Base-by-base conservation (phyloP, 1,140 invertebrate genomes). In the Temnothorax longispinosus region DNA sequence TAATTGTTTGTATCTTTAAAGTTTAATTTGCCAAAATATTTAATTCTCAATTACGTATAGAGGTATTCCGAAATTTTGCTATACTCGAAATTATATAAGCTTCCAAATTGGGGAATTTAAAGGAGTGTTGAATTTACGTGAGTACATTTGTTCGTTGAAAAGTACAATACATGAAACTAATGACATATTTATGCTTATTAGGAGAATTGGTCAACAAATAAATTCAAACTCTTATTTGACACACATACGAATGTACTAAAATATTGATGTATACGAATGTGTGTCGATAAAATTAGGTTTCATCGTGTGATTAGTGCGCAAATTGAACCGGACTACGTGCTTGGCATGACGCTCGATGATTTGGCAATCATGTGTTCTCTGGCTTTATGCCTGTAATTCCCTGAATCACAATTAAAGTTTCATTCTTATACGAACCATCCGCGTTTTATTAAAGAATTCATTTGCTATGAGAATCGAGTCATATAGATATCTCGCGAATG, bases 341-440 rank as follows among this genome's bases (percentile, higher is more conserved):
- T 41, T 41, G 13, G 62, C 62, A 80, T 80, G n/a, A 69, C 2
- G 44, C 32, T 38, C 18, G n/a, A 69, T 54, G 64, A 50, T 32
- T 69, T 69, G 47, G 52, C 77, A 69, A 80, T 80, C 27, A 6
- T 80, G 32, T 52, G 13, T 69, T 21, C 32, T 54, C 15, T 80
- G 62, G 77, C 35, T 27, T 54, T 8, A 80, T 69, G 62, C 50
- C 77, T 10, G 15, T n/a, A 67, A 69, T 69, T 80, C 7, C 3
- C 60, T 35, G 60, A 80, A 32, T 21, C 15, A 35, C 21, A 77
- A 77, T 77, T 77, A 60, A 80, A 80, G 47, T 56, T 56, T 80
- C 7, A 47, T 80, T 69, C 27, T 69, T 41, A 15, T 41, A 11
- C 47, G n/a, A 56, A 13, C 7, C 10, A 41, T 80, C 3, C 15